Evolutionary conservation across 2,113 vertebrate genomes (phyloP).

Genomic region (Clarias gariepinus): DNA sequence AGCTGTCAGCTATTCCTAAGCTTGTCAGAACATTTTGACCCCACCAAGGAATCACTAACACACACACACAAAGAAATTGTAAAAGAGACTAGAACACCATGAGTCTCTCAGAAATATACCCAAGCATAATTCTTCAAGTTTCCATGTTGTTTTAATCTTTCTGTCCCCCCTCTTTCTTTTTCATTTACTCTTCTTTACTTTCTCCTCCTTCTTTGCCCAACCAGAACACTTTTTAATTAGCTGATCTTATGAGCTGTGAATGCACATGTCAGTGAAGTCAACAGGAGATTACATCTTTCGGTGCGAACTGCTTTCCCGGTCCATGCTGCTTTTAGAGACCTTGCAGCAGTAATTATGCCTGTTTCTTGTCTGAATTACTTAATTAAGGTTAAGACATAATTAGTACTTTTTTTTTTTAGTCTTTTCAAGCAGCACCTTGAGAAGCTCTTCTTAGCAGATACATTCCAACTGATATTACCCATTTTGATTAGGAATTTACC

Average conservation of each 20-base stretch:
- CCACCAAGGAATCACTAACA: neutral
- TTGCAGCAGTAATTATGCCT: conserved; percentile 48
- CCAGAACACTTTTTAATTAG: conserved; percentile 48
- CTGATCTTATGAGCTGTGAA: conserved; percentile 46
- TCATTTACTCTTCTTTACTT: neutral
- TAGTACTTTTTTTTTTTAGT: conserved; percentile 54
- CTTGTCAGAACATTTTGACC: neutral
- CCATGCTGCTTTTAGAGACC: conserved; percentile 31
- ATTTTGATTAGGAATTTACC: too few species aligned
- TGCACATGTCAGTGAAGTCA: conserved; percentile 31
- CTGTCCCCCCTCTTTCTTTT: neutral
- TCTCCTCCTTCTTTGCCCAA: conserved; percentile 25
- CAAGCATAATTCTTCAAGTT: neutral
- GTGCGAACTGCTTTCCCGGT: conserved; percentile 27
- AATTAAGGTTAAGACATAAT: conserved; percentile 79
- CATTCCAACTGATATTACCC: neutral
- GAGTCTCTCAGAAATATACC: neutral
- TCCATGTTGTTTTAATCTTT: conserved; percentile 6
- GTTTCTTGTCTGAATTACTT: conserved; percentile 65
- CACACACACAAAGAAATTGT: neutral
- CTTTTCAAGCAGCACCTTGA: conserved; percentile 56
- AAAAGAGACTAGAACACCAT: neutral
- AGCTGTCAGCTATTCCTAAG: neutral
- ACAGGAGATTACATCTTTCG: conserved; percentile 41
- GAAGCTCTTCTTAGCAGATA: conserved; percentile 58